Conservation (phyloP, 2,888 invertebrate species). For the Herminia tarsipennalis region DNA sequence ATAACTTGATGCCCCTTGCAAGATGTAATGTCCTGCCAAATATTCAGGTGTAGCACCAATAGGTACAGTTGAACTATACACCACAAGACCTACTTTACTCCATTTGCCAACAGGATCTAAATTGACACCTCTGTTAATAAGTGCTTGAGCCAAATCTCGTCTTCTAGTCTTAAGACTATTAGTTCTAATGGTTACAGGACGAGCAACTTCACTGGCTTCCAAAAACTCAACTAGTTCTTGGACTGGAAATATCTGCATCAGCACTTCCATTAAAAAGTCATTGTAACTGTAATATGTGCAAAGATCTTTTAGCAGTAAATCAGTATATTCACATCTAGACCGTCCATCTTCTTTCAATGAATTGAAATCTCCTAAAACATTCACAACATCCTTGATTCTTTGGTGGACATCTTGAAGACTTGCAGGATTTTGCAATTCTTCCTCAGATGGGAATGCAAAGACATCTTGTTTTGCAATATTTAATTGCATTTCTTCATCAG, state of each 20-base stretch:
- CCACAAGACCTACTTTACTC: conserved; percentile 98
- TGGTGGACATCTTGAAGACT: conserved; percentile 94
- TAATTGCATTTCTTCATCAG: conserved; percentile 93
- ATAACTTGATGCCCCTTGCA: conserved; percentile 98
- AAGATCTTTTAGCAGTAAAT: conserved; percentile 92
- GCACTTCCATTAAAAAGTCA: conserved; percentile 95
- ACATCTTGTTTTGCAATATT: conserved; percentile 91
- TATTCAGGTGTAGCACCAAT: conserved; percentile 99
- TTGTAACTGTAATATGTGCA: conserved; percentile 99
- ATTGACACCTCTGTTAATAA: conserved; percentile 98
- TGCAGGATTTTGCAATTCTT: conserved; percentile 89
- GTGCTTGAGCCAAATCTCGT: conserved; percentile 96
- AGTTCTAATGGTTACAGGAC: conserved; percentile 97
- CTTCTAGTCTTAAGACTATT: conserved; percentile 97
- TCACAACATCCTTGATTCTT: conserved; percentile 93
- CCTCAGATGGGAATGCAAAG: conserved; percentile 92
- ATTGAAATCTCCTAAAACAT: conserved; percentile 92
- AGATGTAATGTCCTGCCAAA: conserved; percentile 98
- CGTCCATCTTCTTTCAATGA: conserved; percentile 88
- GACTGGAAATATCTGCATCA: conserved; percentile 95
- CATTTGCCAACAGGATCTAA: conserved; percentile 99
- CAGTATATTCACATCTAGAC: conserved; percentile 92
- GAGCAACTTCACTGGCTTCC: conserved; percentile 97
- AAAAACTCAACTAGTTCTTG: conserved; percentile 96
- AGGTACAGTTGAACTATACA: conserved; percentile 98